These are phyloP conservation scores for Phyllopteryx taeniolatus DNA, from an alignment of 2,113 vertebrate genomes.

Conservation along the genomic window DNA sequence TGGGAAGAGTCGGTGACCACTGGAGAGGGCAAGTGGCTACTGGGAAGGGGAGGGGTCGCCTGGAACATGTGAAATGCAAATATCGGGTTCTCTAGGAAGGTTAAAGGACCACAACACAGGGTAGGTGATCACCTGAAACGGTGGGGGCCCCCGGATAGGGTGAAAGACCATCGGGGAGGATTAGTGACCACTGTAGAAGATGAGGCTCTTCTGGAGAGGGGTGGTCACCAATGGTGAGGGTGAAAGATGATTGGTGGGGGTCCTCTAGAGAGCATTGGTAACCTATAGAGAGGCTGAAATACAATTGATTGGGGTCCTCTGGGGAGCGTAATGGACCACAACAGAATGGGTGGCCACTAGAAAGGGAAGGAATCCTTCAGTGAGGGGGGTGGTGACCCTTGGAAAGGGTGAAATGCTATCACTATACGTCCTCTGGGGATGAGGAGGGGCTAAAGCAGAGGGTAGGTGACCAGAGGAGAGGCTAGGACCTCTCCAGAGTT, in stretches of 20 bases:
- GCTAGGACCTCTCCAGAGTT: background rate
- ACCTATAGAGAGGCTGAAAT: too few species aligned
- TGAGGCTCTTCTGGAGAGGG: background rate
- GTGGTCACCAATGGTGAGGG: background rate
- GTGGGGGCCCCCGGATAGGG: background rate
- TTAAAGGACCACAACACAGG: background rate
- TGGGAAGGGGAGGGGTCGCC: too few species aligned
- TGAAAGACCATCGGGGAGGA: background rate
- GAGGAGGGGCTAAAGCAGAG: background rate
- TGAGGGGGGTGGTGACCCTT: too few species aligned
- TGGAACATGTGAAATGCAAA: too few species aligned
- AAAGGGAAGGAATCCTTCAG: too few species aligned
- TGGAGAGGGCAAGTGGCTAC: too few species aligned
- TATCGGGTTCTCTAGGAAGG: background rate
- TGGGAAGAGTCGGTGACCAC: too few species aligned
- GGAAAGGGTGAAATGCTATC: background rate
- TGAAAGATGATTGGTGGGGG: too few species aligned
- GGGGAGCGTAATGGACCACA: too few species aligned
- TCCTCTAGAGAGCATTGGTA: too few species aligned
- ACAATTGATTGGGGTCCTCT: too few species aligned
- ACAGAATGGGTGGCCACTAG: too few species aligned
- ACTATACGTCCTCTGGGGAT: background rate
- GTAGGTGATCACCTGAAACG: background rate
- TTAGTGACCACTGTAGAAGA: background rate
- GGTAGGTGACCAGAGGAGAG: background rate